Conservation (phyloP, 2,797 vertebrate species). For the Xenops minutus region DNA sequence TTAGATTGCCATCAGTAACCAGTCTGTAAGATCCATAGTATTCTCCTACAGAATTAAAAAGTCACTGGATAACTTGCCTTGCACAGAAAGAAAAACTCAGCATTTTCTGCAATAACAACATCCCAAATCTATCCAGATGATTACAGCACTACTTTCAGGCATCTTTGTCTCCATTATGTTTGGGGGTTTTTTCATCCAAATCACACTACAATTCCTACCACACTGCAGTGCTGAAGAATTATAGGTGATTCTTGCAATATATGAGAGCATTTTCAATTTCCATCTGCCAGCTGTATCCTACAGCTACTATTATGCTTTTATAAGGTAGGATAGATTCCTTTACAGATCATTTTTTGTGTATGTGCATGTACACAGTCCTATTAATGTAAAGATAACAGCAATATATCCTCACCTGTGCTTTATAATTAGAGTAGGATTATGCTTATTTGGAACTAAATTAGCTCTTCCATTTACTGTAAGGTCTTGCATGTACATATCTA, state of each 20-base stretch:
- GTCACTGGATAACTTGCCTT: not conserved
- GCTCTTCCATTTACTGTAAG: not conserved
- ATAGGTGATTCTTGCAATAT: not conserved
- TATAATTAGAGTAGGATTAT: not conserved
- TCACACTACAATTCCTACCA: not conserved
- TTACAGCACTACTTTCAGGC: not conserved
- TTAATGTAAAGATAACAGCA: not conserved
- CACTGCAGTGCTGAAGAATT: not conserved
- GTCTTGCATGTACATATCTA: not conserved
- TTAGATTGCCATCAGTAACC: not conserved
- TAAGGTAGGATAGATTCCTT: not conserved
- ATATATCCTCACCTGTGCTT: not conserved
- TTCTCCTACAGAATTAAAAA: not conserved
- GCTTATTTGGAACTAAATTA: not conserved
- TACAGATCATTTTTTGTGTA: not conserved
- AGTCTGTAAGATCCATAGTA: not conserved
- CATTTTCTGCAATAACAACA: rapidly evolving
- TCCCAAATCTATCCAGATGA: not conserved
- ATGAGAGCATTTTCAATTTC: not conserved
- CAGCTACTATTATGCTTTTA: not conserved
- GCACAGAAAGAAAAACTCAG: not conserved
- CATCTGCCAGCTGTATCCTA: not conserved
- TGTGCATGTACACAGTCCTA: not conserved
- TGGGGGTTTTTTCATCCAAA: not conserved
- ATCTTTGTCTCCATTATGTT: not conserved